Evolutionary conservation across 2,797 vertebrate genomes (phyloP).

Genomic region (Artibeus lituratus): DNA sequence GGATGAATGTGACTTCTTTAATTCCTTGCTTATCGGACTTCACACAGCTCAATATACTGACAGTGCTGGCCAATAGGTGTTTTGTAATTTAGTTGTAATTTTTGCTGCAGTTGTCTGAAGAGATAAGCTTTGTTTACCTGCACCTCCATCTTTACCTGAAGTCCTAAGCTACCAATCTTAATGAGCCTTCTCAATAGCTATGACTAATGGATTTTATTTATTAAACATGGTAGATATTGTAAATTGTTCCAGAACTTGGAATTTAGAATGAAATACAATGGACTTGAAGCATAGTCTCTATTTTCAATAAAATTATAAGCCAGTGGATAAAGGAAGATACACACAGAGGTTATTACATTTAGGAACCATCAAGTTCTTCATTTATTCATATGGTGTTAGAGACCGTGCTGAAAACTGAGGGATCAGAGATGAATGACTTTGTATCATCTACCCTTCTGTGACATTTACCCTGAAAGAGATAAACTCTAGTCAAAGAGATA

Average conservation of each 20-base stretch:
- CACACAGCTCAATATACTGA: too few relatives aligned
- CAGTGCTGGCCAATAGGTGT: too few relatives aligned
- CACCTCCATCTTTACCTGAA: too few relatives aligned
- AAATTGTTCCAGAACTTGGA: slow-evolving; percentile 9
- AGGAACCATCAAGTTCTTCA: background rate
- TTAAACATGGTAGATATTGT: background rate
- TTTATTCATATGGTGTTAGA: background rate
- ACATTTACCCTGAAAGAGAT: background rate
- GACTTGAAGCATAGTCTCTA: background rate
- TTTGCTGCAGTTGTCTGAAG: too few relatives aligned
- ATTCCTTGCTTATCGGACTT: too few relatives aligned
- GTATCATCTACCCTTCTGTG: background rate
- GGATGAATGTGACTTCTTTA: too few relatives aligned
- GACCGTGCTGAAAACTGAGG: background rate
- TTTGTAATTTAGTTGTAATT: too few relatives aligned
- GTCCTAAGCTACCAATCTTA: background rate
- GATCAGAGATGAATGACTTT: background rate
- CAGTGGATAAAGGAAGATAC: background rate
- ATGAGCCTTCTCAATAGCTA: background rate
- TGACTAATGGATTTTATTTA: slow-evolving; percentile 30
- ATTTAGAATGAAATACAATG: slow-evolving; percentile 1
- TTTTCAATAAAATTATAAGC: background rate
- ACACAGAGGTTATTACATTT: background rate
- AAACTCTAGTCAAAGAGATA: background rate
- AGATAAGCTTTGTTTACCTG: too few relatives aligned